Percentiles rank a stretch among this genome's conserved stretches.
Evolutionary conservation across 2,113 vertebrate species (phyloP).

Genomic region (Aptenodytes forsteri): DNA sequence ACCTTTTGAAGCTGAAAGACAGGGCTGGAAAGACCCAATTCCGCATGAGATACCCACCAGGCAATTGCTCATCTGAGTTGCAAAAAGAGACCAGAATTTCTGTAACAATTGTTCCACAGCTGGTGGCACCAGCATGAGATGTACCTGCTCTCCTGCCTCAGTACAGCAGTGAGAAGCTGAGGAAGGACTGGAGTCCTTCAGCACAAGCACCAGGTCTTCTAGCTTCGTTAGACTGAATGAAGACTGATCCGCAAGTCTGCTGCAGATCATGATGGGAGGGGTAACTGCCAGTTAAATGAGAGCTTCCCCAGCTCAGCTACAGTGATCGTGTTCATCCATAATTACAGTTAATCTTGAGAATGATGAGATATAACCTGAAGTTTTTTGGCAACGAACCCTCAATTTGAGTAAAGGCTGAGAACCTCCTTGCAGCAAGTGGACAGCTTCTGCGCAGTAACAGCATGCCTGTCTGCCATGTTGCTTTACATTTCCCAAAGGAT

Average conservation of each 20-base stretch:
- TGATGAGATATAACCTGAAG: not conserved
- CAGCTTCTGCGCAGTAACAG: not conserved
- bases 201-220: not conserved
- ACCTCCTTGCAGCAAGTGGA: not conserved
- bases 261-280: not conserved
- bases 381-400: not conserved
- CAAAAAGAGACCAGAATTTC: not conserved
- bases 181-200: not conserved
- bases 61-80: not conserved
- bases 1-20: not conserved
- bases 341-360: not conserved
- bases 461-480: fast-evolving
- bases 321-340: fast-evolving
- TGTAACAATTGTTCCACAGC: fast-evolving
- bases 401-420: not conserved
- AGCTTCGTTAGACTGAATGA: not conserved
- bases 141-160: not conserved
- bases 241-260: not conserved
- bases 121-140: not conserved
- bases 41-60: not conserved
- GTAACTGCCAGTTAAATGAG: not conserved
- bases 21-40: not conserved
- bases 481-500: not conserved
- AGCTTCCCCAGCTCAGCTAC: not conserved
- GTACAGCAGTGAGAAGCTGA: not conserved